Base-by-base conservation (phyloP, 2,113 vertebrate species). In the Conger conger region DNA sequence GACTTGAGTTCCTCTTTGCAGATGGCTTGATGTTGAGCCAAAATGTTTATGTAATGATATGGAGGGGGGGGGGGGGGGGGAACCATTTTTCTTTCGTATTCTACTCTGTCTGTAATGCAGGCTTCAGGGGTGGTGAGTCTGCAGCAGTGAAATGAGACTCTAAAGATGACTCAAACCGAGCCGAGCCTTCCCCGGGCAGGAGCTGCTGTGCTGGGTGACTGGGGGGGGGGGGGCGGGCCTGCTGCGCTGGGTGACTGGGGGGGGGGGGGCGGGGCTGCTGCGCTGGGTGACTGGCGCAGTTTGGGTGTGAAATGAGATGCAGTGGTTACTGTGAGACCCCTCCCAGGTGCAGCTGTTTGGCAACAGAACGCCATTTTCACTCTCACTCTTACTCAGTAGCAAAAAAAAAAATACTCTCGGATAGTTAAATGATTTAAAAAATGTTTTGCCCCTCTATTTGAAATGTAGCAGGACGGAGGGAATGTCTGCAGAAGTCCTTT, bases 191-290 rank as follows among this genome's bases (percentile, higher is more conserved):
- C n/a, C n/a, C n/a, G 91, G 89, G 88, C 92, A 92, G 90, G 91
- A 38, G 94, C 94, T 96, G 94, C 94, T 93, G 92, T 94, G 94
- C 94, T 92, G 94, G 92, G 89, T 89, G 90, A 90, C 92, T 93
- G 91, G 92, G n/a, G n/a, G n/a, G n/a, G n/a, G n/a, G n/a, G n/a
- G n/a, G n/a, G n/a, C n/a, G 57, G 20, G 50, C 50, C 16, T 23
- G 57, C 57, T 18, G 57, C 57, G 20, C 11, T 60, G 15, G 4
- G 13, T 4, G 20, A 4, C 18, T 60, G 20, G 15, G 18, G 57
- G 57, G 20, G 57, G 16, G 92, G 91, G 89, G 88, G 92, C 92
- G 90, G 91, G 36, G 94, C 94, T 96, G 94, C 94, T 93, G 92
- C 93, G 94, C 94, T 92, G 94, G 92, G 89, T 89, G 90, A 90